Evolutionary conservation across 2,888 invertebrate species (phyloP), one percentile per base, ranked within the genome.

Genomic region (Diachrysia chrysitis): DNA sequence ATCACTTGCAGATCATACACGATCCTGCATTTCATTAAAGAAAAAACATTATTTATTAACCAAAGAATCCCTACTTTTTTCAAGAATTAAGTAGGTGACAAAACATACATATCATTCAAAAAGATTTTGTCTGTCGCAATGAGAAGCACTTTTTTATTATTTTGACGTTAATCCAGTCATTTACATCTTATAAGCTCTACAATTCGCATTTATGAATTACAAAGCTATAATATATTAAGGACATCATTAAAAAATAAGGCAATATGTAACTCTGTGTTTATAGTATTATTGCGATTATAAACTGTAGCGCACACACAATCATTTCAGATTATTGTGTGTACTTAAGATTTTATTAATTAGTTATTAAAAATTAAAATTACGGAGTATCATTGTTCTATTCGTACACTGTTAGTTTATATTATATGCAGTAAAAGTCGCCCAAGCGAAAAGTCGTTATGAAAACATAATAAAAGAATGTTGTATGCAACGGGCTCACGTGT

Each of bases 381-480:
- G 29, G 57, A 81, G 58, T 67, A 71, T 70, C 74, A 65, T 72
- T 80, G 72, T 57, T 66, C 59, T 69, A 63, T 78, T 77, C 79
- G 70, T 74, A 79, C 70, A 77, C 76, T 83, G 84, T 78, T 83
- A 83, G 56, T 78, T 82, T 83, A 83, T 82, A 83, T 82, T 79
- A 76, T 81, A 78, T 64, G 83, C 80, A 82, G 83, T 89, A 87
- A 91, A 90, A 89, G 70, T 83, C 82, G 73, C 74, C 81, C 80
- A 87, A 87, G 86, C 91, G 90, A 85, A 85, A 87, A 91, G 85
- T 84, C 80, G 82, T 86, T 85, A 87, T 79, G 85, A 79, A 84
- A 85, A 85, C 81, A 84, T 86, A 80, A 78, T 85, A 83, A 85
- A 86, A 85, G 81, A 85, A 85, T 85, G 81, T 69, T 81, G 78